Evolutionary conservation across 2,113 vertebrate genomes (phyloP).

Genomic region (Romanogobio albipinnatus): DNA sequence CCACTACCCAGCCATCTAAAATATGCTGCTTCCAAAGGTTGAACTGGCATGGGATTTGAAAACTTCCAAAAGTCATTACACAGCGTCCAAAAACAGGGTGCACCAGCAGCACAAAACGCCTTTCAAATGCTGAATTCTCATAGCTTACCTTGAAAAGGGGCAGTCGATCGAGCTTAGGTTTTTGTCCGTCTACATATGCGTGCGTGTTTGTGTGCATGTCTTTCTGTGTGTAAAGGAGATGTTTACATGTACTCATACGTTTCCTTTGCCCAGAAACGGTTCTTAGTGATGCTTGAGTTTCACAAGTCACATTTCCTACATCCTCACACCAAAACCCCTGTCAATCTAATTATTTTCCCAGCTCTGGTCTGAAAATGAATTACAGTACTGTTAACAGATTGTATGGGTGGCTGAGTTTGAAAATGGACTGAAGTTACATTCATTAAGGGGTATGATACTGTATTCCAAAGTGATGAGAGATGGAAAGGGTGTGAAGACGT

Average conservation of each 20-base stretch:
- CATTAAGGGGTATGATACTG: constrained; percentile 81
- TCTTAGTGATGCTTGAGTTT: constrained; percentile 44
- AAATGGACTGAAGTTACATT: constrained; percentile 69
- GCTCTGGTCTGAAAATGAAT: constrained; percentile 65
- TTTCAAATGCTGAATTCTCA: constrained; percentile 63
- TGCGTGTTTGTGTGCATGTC: constrained; percentile 50
- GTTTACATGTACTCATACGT: constrained; percentile 1
- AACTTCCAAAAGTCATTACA: constrained; percentile 50
- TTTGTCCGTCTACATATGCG: constrained; percentile 52
- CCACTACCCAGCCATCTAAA: constrained; percentile 54
- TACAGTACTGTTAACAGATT: constrained; percentile 69
- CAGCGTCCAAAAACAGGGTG: constrained; percentile 35
- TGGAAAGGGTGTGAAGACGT: constrained; percentile 84
- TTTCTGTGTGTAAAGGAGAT: constrained; percentile 62
- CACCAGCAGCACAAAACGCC: constrained; percentile 54
- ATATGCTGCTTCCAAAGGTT: constrained; percentile 67
- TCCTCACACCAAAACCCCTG: constrained; percentile 64
- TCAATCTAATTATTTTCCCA: constrained; percentile 63
- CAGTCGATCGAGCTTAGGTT: constrained; percentile 41
- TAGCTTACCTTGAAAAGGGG: constrained; percentile 53
- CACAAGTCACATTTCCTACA: constrained; percentile 60
- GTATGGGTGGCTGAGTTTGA: constrained; percentile 68
- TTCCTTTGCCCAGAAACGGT: constrained; percentile 54
- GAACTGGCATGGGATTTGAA: constrained; percentile 61
- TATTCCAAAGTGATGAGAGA: constrained; percentile 86